phyloP scores from a whole-genome alignment of 2,888 invertebrate genomes.

The Rhaphigaster nebulosa region DNA sequence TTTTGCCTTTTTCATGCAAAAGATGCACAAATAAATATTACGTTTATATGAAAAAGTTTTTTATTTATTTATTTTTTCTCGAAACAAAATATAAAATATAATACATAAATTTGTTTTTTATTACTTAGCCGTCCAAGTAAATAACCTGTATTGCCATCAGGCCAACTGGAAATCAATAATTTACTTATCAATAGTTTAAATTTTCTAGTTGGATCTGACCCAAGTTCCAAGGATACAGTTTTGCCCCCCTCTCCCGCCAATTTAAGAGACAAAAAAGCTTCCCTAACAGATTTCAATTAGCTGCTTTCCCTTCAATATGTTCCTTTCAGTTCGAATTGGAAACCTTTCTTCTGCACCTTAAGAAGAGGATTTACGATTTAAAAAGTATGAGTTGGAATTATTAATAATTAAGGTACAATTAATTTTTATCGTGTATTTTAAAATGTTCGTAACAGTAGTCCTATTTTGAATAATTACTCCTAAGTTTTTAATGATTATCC shows the following conservation, averaged over 20 bases:
- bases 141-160: neutral
- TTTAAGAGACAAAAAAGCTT: neutral
- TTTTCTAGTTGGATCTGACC: neutral
- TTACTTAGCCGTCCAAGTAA: neutral
- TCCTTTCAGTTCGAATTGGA: neutral
- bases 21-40: too few species aligned
- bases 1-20: too few species aligned
- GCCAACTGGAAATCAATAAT: neutral
- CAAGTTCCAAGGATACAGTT: neutral
- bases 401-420: too few species aligned
- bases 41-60: too few species aligned
- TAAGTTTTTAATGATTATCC: too few species aligned
- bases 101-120: too few species aligned
- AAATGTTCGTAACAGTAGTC: too few species aligned
- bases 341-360: neutral
- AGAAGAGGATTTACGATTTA: neutral
- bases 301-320: neutral
- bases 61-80: too few species aligned
- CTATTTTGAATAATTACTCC: too few species aligned
- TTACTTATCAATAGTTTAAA: slow-evolving; percentile 10
- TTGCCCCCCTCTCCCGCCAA: neutral
- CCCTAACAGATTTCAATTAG: slow-evolving; percentile 21
- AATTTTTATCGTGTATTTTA: too few species aligned
- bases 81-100: too few species aligned
- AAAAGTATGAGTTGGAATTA: neutral